Percentiles rank a stretch among this genome's conserved stretches.
Conservation (phyloP, 2,113 vertebrate species). For the Ancistrus triradiatus region DNA sequence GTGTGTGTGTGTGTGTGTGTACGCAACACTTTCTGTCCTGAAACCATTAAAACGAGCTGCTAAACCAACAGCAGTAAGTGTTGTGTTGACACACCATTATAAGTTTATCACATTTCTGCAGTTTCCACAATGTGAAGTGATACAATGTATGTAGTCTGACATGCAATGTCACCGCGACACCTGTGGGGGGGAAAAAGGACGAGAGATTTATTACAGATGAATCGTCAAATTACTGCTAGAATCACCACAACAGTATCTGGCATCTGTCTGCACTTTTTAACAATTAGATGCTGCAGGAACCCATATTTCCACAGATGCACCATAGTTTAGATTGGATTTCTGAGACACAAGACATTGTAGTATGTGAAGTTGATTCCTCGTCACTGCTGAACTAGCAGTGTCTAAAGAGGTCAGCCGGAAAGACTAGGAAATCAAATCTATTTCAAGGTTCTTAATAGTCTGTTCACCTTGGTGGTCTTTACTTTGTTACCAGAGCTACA, state of each 20-base stretch:
- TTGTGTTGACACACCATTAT: slow-evolving; percentile 7
- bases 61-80: not conserved
- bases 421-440: not conserved
- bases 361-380: too few species aligned
- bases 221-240: too few species aligned
- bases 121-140: not conserved
- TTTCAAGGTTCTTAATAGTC: not conserved
- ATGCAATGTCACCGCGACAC: slow-evolving; percentile 14
- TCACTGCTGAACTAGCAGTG: slow-evolving; percentile 3
- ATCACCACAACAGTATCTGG: too few species aligned
- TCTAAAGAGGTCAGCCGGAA: not conserved
- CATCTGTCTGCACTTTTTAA: too few species aligned
- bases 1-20: slow-evolving; percentile 20
- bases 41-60: slow-evolving; percentile 18
- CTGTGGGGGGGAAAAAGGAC: not conserved
- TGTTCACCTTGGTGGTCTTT: slow-evolving; percentile 92
- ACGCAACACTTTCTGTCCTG: slow-evolving; percentile 11
- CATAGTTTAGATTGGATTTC: too few species aligned
- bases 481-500: slow-evolving; percentile 96
- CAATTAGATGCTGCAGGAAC: too few species aligned
- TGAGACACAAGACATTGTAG: not conserved
- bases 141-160: not conserved
- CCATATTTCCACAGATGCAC: too few species aligned
- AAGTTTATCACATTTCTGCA: not conserved
- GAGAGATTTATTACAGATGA: not conserved